phyloP scores from a whole-genome alignment of 2,888 invertebrate species.

The Caenorhabditis macrosperma region DNA sequence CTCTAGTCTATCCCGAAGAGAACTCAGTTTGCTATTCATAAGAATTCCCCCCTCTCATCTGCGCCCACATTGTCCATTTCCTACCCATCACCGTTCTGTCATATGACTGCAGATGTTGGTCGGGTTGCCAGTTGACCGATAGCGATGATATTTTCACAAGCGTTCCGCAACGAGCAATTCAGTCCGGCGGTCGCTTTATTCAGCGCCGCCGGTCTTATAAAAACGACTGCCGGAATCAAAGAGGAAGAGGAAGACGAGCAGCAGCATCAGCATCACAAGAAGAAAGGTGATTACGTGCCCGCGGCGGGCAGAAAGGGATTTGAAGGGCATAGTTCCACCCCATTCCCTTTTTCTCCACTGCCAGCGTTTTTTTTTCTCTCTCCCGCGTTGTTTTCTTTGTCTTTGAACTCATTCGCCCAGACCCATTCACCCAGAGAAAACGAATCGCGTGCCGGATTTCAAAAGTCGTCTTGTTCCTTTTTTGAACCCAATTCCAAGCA shows the following conservation, averaged over 20 bases:
- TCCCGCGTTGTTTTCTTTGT: background rate
- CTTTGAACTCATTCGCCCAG: background rate
- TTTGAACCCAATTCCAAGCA: background rate
- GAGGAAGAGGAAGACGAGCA: constrained; percentile 55
- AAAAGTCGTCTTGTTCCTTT: background rate
- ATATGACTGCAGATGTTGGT: constrained; percentile 24
- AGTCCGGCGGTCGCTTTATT: constrained; percentile 78
- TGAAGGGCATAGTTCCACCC: constrained; percentile 25
- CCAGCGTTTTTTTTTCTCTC: background rate
- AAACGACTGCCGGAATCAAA: constrained; percentile 76
- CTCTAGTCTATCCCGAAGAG: background rate
- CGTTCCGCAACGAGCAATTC: constrained; percentile 77
- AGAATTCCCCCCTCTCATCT: background rate
- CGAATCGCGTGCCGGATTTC: background rate
- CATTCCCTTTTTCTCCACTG: background rate
- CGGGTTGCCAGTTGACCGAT: constrained; percentile 10
- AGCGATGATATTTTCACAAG: constrained; percentile 78
- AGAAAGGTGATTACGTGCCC: constrained; percentile 47
- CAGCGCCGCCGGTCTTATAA: constrained; percentile 76
- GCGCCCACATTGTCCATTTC: background rate
- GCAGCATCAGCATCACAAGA: constrained; percentile 40
- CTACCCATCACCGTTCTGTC: constrained; percentile 21
- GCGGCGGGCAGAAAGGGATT: constrained; percentile 31
- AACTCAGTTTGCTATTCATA: background rate
- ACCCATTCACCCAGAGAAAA: too few species aligned